Conservation (phyloP, 2,113 vertebrate genomes). For the Percopsis transmontana region DNA sequence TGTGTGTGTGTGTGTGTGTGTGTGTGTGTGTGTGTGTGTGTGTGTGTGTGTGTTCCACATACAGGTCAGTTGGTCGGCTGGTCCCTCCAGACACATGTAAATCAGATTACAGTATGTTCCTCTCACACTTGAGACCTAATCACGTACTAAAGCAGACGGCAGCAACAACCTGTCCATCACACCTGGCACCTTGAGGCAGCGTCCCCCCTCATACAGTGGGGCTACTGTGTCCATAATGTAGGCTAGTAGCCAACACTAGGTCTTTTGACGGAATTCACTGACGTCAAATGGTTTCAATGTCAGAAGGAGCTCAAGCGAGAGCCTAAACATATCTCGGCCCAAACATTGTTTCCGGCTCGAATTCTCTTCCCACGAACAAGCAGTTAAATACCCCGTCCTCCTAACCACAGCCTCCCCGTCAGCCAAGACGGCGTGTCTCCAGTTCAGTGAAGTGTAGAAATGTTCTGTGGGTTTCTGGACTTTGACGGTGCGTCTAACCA, state of each 20-base stretch:
- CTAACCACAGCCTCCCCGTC: neutral
- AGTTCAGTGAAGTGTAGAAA: conserved; percentile 21
- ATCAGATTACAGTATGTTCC: conserved; percentile 42
- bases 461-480: conserved; percentile 26
- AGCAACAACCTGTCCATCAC: conserved; percentile 19
- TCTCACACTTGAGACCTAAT: conserved; percentile 54
- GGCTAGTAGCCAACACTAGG: too few relatives aligned
- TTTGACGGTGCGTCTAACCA: conserved; percentile 41
- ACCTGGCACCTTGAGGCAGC: conserved; percentile 5
- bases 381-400: neutral
- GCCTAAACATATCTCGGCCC: conserved; percentile 13
- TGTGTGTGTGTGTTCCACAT: conserved; percentile 17
- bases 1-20: neutral
- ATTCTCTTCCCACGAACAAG: neutral
- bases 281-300: neutral
- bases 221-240: too few relatives aligned
- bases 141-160: conserved; percentile 4
- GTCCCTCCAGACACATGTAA: conserved; percentile 33
- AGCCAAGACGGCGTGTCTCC: conserved; percentile 15
- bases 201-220: neutral
- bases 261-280: too few relatives aligned
- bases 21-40: conserved; percentile 7
- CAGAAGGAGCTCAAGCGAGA: neutral
- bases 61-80: conserved; percentile 53
- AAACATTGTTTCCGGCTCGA: conserved; percentile 19